phyloP scores from a whole-genome alignment of 2,888 invertebrate genomes.

The Quadriops clusia region DNA sequence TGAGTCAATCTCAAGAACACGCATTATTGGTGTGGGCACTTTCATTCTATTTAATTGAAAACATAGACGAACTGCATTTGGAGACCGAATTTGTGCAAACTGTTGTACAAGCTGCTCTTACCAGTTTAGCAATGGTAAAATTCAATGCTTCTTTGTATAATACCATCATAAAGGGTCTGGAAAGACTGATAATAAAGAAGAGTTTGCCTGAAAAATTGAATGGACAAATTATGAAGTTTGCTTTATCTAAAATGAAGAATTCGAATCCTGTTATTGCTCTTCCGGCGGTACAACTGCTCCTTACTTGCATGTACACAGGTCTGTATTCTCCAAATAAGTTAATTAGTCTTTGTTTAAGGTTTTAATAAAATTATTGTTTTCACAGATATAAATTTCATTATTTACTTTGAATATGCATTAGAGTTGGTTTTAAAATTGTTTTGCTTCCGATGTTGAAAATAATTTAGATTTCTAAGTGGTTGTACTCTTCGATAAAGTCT shows the following conservation, averaged over 20 bases:
- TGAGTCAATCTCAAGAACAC: conserved; percentile 45
- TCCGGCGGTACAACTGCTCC: conserved; percentile 59
- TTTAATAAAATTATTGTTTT: too few species aligned
- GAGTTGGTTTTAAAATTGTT: too few species aligned
- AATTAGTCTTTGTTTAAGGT: too few species aligned
- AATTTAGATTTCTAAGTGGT: too few species aligned
- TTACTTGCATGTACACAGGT: conserved; percentile 70
- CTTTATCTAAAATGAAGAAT: conserved; percentile 55
- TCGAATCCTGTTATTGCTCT: conserved; percentile 57
- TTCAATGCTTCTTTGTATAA: conserved; percentile 37
- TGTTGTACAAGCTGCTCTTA: conserved; percentile 46
- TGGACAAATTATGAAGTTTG: conserved; percentile 54
- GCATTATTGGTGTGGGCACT: conserved; percentile 60
- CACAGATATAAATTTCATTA: too few species aligned
- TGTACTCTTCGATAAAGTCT: too few species aligned
- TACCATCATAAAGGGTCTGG: conserved; percentile 47
- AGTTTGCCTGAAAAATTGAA: conserved; percentile 43
- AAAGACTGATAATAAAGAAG: conserved; percentile 49
- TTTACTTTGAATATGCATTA: too few species aligned
- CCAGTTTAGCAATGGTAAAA: conserved; percentile 36
- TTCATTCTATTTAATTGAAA: conserved; percentile 64
- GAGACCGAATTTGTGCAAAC: conserved; percentile 46
- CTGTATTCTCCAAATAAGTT: too few species aligned
- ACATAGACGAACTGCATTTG: conserved; percentile 51
- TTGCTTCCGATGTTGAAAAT: too few species aligned